Percentiles rank a stretch among this genome's conserved stretches.
Conservation (phyloP, 2,113 vertebrate genomes). For the Apaloderma vittatum region DNA sequence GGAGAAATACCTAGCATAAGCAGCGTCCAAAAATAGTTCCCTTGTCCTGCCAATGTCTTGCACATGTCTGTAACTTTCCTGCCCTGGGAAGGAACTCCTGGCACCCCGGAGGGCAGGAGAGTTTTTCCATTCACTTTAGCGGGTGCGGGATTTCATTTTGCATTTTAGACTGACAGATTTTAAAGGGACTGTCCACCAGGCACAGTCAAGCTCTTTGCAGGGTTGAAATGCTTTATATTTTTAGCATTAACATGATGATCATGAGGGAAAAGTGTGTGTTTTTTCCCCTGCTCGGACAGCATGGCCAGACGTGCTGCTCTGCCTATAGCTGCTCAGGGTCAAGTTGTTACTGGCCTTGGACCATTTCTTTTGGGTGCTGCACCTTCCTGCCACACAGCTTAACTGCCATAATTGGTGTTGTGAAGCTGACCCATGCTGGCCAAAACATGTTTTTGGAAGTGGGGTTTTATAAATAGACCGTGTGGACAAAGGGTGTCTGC, state of each 20-base stretch:
- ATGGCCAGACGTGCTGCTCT: not conserved
- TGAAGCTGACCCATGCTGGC: not conserved
- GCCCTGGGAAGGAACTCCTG: constrained; percentile 13
- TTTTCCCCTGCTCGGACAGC: not conserved
- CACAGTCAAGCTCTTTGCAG: not conserved
- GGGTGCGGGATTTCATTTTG: constrained; percentile 32
- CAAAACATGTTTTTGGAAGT: not conserved
- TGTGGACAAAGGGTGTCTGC: constrained; percentile 17
- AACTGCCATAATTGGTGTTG: constrained; percentile 3
- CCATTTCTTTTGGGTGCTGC: constrained; percentile 1
- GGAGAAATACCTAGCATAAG: constrained; percentile 26
- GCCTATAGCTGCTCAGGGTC: not conserved
- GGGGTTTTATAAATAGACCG: constrained; percentile 39
- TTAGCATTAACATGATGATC: not conserved
- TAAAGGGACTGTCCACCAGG: not conserved
- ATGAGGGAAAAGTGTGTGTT: not conserved
- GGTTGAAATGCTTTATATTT: not conserved
- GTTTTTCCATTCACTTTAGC: constrained; percentile 44
- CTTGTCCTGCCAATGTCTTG: constrained; percentile 13
- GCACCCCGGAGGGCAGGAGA: not conserved
- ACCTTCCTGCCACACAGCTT: not conserved
- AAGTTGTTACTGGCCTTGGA: constrained; percentile 45
- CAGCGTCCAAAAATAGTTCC: constrained; percentile 19
- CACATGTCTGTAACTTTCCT: constrained; percentile 44
- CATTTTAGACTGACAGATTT: not conserved